Conservation (phyloP, 2,113 vertebrate genomes). For the Phyllostomus hastatus region DNA sequence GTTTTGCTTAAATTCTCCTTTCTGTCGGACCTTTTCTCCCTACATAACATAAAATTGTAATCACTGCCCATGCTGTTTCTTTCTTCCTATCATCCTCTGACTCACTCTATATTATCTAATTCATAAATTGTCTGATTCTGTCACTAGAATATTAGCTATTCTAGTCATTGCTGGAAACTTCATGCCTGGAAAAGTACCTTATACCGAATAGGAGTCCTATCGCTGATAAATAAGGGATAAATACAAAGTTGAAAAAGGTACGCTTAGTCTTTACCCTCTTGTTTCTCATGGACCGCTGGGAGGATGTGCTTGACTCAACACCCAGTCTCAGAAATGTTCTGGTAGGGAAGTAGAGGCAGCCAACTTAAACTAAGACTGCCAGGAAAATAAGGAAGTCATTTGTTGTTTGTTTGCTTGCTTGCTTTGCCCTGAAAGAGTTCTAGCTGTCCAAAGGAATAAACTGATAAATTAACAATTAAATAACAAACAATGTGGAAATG, state of each 20-base stretch:
- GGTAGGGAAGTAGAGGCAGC: neutral
- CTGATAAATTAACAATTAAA: neutral
- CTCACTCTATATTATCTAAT: neutral
- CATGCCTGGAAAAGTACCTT: neutral
- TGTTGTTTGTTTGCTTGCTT: too few relatives aligned
- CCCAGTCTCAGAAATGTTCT: neutral
- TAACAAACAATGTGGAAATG: neutral
- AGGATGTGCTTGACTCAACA: neutral
- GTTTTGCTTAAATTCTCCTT: neutral
- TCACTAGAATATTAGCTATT: neutral
- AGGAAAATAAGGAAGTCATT: neutral
- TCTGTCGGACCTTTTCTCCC: neutral
- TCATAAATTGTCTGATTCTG: neutral
- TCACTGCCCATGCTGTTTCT: neutral
- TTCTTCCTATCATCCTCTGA: neutral
- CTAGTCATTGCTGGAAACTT: neutral
- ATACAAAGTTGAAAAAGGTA: neutral
- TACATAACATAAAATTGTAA: neutral
- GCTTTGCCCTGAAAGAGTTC: neutral
- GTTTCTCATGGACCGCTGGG: neutral
- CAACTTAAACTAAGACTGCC: neutral
- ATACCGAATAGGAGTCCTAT: neutral
- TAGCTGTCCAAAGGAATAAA: neutral
- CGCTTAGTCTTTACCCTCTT: neutral
- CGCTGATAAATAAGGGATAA: neutral